These are phyloP conservation scores for Phlogophora meticulosa DNA, from an alignment of 2,888 invertebrate species.

Conservation along the genomic window DNA sequence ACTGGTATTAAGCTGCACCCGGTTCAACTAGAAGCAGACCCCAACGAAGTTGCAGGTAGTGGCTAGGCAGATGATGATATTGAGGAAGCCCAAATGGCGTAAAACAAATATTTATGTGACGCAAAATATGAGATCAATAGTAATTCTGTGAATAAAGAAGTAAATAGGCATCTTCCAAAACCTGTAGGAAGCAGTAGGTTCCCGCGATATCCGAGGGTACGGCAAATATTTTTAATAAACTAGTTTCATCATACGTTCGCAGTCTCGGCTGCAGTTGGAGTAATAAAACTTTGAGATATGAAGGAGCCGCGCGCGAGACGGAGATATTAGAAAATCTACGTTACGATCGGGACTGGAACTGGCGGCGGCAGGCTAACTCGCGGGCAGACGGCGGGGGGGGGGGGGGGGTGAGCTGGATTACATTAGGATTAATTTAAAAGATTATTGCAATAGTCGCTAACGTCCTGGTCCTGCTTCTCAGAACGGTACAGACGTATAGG, in stretches of 20 bases:
- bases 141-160: no score
- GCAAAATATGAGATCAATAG: no score
- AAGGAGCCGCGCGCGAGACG: slow-evolving; percentile 3
- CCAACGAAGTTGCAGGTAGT: no score
- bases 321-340: slow-evolving; percentile 36
- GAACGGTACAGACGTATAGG: background rate
- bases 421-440: slow-evolving; percentile 6
- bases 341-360: slow-evolving; percentile 10
- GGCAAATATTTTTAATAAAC: slow-evolving; percentile 39
- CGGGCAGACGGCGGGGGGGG: background rate
- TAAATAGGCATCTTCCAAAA: background rate
- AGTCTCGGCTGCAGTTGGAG: slow-evolving; percentile 10
- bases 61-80: no score
- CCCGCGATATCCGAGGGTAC: no score
- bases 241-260: slow-evolving; percentile 18
- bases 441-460: background rate
- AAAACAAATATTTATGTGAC: no score
- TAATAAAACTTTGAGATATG: slow-evolving; percentile 41
- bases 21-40: no score
- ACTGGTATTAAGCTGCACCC: no score
- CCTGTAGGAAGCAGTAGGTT: background rate
- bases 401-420: background rate
- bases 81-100: no score
- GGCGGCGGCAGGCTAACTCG: background rate
- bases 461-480: background rate